phyloP scores from a whole-genome alignment of 2,113 vertebrate species.

The Oncorhynchus kisutch region DNA sequence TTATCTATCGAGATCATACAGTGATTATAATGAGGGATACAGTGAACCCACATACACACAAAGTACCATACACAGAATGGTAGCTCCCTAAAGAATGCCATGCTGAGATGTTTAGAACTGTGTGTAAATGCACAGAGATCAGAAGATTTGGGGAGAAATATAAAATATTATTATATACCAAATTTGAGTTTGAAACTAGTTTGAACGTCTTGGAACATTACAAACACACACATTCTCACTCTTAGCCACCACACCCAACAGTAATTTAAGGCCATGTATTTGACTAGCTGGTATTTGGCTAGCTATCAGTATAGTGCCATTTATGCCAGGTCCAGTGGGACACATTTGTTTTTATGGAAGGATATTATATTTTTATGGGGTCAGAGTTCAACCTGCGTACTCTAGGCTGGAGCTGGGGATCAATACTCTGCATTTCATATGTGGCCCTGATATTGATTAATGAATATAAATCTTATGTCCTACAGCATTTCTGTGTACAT shows the following conservation, averaged over 20 bases:
- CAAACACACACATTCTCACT: neutral
- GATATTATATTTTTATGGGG: constrained; percentile 58
- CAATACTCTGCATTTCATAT: constrained; percentile 53
- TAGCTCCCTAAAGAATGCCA: neutral
- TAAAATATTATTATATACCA: neutral
- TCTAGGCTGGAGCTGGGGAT: constrained; percentile 49
- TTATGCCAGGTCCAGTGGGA: constrained; percentile 8
- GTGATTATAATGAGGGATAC: neutral
- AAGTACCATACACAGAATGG: neutral
- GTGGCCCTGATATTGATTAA: constrained; percentile 61
- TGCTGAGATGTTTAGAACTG: neutral
- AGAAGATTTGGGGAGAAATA: neutral
- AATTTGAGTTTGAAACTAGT: neutral
- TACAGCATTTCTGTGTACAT: constrained; percentile 22
- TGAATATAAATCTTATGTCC: constrained; percentile 57
- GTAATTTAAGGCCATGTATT: constrained; percentile 16
- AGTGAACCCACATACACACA: neutral
- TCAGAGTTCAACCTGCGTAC: constrained; percentile 59
- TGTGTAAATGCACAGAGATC: neutral
- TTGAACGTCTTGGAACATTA: neutral
- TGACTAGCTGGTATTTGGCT: neutral
- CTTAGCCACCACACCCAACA: neutral
- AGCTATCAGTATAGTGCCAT: too few species aligned
- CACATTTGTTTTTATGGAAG: constrained; percentile 53
- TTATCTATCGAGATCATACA: neutral